Evolutionary conservation across 2,113 vertebrate species (phyloP), one percentile per base, ranked within the genome.

Genomic region (Connochaetes taurinus): DNA sequence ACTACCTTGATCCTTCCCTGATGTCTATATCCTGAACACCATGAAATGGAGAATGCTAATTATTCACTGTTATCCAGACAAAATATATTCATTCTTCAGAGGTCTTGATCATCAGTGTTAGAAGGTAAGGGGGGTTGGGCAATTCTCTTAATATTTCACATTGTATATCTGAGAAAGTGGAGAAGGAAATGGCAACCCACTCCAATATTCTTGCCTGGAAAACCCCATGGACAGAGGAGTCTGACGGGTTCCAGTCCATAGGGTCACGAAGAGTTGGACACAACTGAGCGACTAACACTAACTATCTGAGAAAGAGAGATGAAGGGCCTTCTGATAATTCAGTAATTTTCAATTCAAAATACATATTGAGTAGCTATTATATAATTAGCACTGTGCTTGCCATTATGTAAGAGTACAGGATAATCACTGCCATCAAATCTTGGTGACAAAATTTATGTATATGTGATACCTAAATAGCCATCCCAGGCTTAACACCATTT

Each of bases 291-390:
- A 71, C 64, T 36, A 36, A 71, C 17, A 21, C 64, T 71, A 21
- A 71, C 64, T 57, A 52, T 81, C 21, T 97, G n/a, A 78, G 45
- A 92, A 82, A 95, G 40, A 96, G 81, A 67, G 53, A 87, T 83
- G 55, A 91, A 11, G 27, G 52, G 10, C 5, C 36, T 74, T 82
- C 47, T 94, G 40, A 58, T 90, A 87, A 93, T 45, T 93, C 62
- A 40, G 11, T 53, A 84, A 87, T 21, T 95, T 33, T 93, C 40
- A 83, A 83, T 96, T 95, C n/a, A 53, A 89, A 85, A 88, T 80
- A 7, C 78, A 40, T 88, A 53, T 11, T 81, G 58, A 58, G 23
- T 67, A 93, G 50, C 60, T 93, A 16, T 43, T 88, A 52, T 89
- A 71, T 43, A 55, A 87, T 74, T 86, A 47, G 52, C n/a, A 27